These are phyloP conservation scores for Dysidea cf. avara DNA, from an alignment of 37 sponge, comb jelly and placozoan species.

Conservation along the genomic window DNA sequence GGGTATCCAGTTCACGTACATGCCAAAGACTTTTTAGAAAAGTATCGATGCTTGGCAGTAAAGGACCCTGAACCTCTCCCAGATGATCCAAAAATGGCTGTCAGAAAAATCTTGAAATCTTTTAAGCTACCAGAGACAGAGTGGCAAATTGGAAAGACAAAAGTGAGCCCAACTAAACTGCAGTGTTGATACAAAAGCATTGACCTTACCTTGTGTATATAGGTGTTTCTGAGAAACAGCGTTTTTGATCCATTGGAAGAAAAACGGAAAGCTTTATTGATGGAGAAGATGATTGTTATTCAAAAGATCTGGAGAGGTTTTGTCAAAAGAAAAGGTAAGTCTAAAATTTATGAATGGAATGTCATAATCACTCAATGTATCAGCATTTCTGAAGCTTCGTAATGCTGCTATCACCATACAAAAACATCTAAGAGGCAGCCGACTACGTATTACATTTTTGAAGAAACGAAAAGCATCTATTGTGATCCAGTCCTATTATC, in stretches of 20 bases:
- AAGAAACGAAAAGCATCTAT: constrained; percentile 71
- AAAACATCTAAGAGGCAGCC: constrained; percentile 68
- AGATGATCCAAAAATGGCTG: constrained; percentile 70
- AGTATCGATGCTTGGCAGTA: constrained; percentile 87
- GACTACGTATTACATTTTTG: constrained; percentile 59
- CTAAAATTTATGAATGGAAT: neutral
- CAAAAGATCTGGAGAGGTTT: constrained; percentile 85
- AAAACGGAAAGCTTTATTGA: constrained; percentile 57
- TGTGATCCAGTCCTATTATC: constrained; percentile 73
- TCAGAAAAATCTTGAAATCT: constrained; percentile 54
- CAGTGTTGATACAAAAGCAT: no score
- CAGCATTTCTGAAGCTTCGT: constrained; percentile 32
- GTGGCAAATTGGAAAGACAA: constrained; percentile 93
- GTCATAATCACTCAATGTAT: neutral
- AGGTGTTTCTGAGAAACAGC: constrained; percentile 85
- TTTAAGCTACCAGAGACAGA: constrained; percentile 88
- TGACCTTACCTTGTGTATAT: neutral
- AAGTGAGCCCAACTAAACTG: constrained; percentile 28
- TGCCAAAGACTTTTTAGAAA: constrained; percentile 80
- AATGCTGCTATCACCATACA: constrained; percentile 63
- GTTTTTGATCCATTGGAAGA: constrained; percentile 94
- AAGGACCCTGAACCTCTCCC: constrained; percentile 69
- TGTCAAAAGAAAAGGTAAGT: constrained; percentile 31
- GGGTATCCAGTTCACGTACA: constrained; percentile 93
- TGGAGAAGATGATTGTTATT: constrained; percentile 72